These are phyloP conservation scores for Pteropus alecto DNA, from an alignment of 2,113 vertebrate genomes.

Conservation along the genomic window DNA sequence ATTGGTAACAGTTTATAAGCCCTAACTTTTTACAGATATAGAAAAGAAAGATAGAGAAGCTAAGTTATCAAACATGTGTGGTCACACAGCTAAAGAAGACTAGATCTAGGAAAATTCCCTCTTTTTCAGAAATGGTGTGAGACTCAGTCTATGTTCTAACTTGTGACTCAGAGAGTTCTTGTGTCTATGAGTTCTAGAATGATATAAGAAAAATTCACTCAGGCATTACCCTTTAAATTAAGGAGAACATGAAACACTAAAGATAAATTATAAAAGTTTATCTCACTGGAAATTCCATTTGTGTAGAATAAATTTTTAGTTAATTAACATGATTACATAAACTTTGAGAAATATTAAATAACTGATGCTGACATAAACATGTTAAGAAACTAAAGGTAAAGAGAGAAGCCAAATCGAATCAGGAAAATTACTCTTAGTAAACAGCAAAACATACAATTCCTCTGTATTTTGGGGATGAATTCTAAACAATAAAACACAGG, in stretches of 20 bases:
- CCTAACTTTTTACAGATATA: constrained; percentile 1
- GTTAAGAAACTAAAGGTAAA: constrained; percentile 7
- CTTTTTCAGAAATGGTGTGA: neutral
- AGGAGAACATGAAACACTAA: neutral
- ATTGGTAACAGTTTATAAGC: neutral
- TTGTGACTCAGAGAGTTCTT: neutral
- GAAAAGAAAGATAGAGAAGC: neutral
- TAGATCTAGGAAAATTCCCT: neutral
- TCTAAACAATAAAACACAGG: constrained; percentile 31
- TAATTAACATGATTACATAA: constrained; percentile 8
- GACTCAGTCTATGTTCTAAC: neutral
- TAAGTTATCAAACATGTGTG: neutral
- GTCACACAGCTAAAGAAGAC: neutral
- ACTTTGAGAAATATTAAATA: constrained; percentile 41
- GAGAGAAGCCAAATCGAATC: constrained; percentile 5
- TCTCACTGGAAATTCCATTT: neutral
- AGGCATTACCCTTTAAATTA: neutral
- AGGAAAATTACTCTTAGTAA: constrained; percentile 27
- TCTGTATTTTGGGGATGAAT: constrained; percentile 27
- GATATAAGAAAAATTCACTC: neutral
- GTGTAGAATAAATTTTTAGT: neutral
- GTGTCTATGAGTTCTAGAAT: neutral
- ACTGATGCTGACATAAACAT: neutral
- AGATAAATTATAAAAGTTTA: neutral
- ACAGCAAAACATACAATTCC: neutral